Evolutionary conservation across 2,888 invertebrate genomes (phyloP).

Genomic region (Brassicogethes aeneus): DNA sequence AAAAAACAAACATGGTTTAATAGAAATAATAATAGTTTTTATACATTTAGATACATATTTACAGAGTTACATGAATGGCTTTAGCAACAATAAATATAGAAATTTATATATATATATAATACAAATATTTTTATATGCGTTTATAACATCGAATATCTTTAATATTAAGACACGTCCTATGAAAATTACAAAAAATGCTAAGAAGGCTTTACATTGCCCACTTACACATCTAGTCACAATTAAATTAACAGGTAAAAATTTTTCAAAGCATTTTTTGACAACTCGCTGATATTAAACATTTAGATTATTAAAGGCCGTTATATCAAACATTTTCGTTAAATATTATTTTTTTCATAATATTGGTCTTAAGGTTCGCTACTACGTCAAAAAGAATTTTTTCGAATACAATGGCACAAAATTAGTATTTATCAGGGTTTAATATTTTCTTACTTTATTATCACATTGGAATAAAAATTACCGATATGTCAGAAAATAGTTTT

Average conservation of each 20-base stretch:
- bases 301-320: constrained; percentile 11
- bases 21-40: constrained; percentile 36
- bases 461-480: no score
- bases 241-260: constrained; percentile 1
- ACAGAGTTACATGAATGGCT: constrained; percentile 35
- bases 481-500: no score
- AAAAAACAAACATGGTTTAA: constrained; percentile 23
- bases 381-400: constrained; percentile 9
- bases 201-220: constrained; percentile 8
- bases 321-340: constrained; percentile 14
- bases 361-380: constrained; percentile 14
- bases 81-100: constrained; percentile 27
- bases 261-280: constrained; percentile 3
- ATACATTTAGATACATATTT: constrained; percentile 38
- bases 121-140: constrained; percentile 7
- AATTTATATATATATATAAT: constrained; percentile 14
- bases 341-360: constrained; percentile 12
- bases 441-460: constrained; percentile 1
- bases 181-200: constrained; percentile 15
- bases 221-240: background rate
- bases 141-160: constrained; percentile 9
- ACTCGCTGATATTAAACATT: constrained; percentile 1
- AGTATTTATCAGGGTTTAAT: no score
- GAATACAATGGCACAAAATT: constrained; percentile 3
- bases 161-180: constrained; percentile 15